phyloP scores from a whole-genome alignment of 2,888 invertebrate species.

The Protodeltote pygarga region DNA sequence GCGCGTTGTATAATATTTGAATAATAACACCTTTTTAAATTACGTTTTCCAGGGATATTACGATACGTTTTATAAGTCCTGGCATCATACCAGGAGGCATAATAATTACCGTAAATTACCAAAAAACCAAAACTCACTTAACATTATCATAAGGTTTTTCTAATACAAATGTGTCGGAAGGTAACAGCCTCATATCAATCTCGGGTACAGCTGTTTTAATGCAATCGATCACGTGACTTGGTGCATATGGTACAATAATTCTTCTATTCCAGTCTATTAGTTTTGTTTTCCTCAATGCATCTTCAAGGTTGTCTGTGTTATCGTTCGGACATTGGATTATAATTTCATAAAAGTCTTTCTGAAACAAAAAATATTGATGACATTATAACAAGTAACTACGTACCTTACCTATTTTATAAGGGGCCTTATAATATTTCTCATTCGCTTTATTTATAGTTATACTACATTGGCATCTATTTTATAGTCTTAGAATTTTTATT shows the following conservation, averaged over 20 bases:
- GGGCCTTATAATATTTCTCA: no score
- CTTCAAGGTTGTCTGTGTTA: conserved; percentile 57
- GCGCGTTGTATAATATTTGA: no score
- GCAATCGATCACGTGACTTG: conserved; percentile 51
- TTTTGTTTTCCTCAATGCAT: conserved; percentile 60
- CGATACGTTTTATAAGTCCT: no score
- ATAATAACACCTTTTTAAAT: no score
- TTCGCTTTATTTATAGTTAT: no score
- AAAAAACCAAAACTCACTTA: conserved; percentile 41
- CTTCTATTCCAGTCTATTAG: conserved; percentile 60
- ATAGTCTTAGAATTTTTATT: no score
- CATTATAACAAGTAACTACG: neutral
- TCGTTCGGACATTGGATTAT: conserved; percentile 60
- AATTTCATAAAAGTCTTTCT: conserved; percentile 61
- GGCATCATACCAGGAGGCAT: no score
- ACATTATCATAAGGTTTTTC: conserved; percentile 49
- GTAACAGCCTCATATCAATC: conserved; percentile 32
- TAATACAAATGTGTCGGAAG: conserved; percentile 50
- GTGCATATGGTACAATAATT: conserved; percentile 52
- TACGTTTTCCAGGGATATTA: no score
- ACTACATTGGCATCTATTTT: no score
- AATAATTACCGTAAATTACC: neutral
- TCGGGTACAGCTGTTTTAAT: conserved; percentile 42
- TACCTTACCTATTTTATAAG: neutral
- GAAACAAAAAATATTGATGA: conserved; percentile 34